These are phyloP conservation scores for Smithornis capensis DNA, from an alignment of 2,113 vertebrate genomes.

Conservation along the genomic window DNA sequence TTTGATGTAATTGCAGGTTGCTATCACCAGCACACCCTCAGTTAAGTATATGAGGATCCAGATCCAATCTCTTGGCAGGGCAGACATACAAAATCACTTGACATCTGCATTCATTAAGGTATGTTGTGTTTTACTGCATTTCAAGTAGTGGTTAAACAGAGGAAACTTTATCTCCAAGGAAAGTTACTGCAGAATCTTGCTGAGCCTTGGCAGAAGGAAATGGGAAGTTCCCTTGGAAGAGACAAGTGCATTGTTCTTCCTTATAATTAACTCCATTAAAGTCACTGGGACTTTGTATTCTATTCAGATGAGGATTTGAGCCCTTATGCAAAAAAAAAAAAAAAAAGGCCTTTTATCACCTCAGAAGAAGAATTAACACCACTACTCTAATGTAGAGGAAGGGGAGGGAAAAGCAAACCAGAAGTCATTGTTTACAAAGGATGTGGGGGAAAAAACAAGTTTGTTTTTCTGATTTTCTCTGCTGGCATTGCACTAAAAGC, in stretches of 20 bases:
- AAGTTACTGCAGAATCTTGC: not conserved
- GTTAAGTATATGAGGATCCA: conserved; percentile 13
- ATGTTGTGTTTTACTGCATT: not conserved
- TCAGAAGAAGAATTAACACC: conserved; percentile 29
- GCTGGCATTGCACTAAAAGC: not conserved
- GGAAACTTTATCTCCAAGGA: conserved; percentile 12
- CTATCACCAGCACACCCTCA: conserved; percentile 50
- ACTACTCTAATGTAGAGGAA: not conserved
- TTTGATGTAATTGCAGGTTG: conserved; percentile 42
- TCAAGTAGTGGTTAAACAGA: not conserved
- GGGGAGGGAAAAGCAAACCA: not conserved
- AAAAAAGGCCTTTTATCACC: conserved; percentile 3
- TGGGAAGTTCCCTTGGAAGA: conserved; percentile 13
- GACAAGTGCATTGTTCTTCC: conserved; percentile 31
- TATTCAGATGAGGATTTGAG: conserved; percentile 52
- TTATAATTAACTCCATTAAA: conserved; percentile 25
- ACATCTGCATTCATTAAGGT: conserved; percentile 44
- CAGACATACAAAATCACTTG: not conserved
- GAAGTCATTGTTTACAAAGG: conserved; percentile 20
- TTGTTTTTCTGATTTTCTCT: conserved; percentile 22
- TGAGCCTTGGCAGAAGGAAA: conserved; percentile 17
- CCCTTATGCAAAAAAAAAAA: not conserved
- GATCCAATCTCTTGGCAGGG: conserved; percentile 40
- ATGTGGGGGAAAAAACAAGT: not conserved
- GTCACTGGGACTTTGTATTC: not conserved